Evolutionary conservation across 2,888 invertebrate species (phyloP), one percentile per base, ranked within the genome.

Genomic region (Cosmorhoe ocellata): DNA sequence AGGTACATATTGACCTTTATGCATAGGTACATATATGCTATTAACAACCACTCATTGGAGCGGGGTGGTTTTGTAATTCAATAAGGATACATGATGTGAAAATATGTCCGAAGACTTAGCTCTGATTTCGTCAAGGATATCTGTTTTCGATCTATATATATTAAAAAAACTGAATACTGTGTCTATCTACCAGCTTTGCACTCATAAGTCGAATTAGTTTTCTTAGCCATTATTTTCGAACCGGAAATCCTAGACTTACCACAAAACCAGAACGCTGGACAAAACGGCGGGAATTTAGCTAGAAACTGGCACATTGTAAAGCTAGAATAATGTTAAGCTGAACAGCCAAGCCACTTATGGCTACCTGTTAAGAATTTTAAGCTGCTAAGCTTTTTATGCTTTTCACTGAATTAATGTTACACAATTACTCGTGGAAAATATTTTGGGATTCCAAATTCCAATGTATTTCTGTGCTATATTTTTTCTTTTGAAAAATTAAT

Each of bases 301-400:
- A 42, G 50, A 49, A 24, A 54, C 51, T 49, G 41, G 50, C 47
- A 39, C 50, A 48, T 38, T 42, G 22, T 54, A 54, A 57, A 58
- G 57, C 57, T 45, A 59, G 53, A 58, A 50, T 61, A 59, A 59
- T 59, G 54, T 41, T 58, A 58, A 54, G 61, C 59, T 43, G 47
- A 39, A 55, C 32, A 37, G 41, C 39, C 42, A 43, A 41, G 39
- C 42, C 41, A 42, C 44, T 58, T 42, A 43, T 52, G 41, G 34
- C 28, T 42, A 53, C 61, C 46, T 61, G 37, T 42, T 48, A 56
- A 42, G 41, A 50, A 54, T 45, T 55, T 51, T 47, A 53, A 53
- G 49, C 53, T 41, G 40, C 32, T 45, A 42, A 44, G 41, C 50
- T 46, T 42, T 45, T 50, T 51, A 48, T 45, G 42, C 28, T 41